phyloP scores from a whole-genome alignment of 1,140 invertebrate species.

The Sycophaga agraensis region DNA sequence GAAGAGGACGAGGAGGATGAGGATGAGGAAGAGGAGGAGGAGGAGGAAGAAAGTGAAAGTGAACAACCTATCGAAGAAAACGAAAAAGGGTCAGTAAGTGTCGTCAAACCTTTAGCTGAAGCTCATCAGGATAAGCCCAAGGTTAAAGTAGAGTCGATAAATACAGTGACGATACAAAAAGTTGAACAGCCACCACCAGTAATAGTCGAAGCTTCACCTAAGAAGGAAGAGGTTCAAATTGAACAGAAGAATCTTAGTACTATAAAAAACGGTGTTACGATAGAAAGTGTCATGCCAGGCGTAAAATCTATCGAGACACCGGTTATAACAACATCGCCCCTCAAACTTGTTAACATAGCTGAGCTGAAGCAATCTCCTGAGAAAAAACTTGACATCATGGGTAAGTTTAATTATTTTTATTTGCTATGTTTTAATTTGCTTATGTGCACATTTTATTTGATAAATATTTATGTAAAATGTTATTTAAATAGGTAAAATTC shows the following conservation, averaged over 20 bases:
- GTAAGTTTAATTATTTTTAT: slow-evolving; percentile 7
- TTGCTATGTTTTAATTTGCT: not conserved
- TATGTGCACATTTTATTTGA: not conserved
- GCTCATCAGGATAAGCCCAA: not conserved
- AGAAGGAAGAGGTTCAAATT: slow-evolving; percentile 14
- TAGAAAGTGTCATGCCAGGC: not conserved
- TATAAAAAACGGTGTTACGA: slow-evolving; percentile 28
- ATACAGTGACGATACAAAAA: not conserved
- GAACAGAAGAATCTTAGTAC: slow-evolving; percentile 37
- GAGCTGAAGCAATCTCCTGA: slow-evolving; percentile 38
- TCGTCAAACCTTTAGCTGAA: slow-evolving; percentile 28
- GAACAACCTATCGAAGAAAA: slow-evolving; percentile 37
- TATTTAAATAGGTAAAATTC: slow-evolving; percentile 19
- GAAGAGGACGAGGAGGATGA: slow-evolving; percentile 45
- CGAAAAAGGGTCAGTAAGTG: slow-evolving; percentile 27
- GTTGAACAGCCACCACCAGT: slow-evolving; percentile 1
- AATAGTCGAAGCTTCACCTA: not conserved
- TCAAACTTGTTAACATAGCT: slow-evolving; percentile 42
- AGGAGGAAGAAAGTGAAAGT: slow-evolving; percentile 33
- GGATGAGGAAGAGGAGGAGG: slow-evolving; percentile 31
- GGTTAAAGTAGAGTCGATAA: not conserved
- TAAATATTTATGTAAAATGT: not conserved
- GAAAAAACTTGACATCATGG: slow-evolving; percentile 27
- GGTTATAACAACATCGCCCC: slow-evolving; percentile 48
- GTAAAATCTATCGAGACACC: slow-evolving; percentile 49